Evolutionary conservation across 2,113 vertebrate species (phyloP), one percentile per base, ranked within the genome.

Genomic region (Eclectus roratus): DNA sequence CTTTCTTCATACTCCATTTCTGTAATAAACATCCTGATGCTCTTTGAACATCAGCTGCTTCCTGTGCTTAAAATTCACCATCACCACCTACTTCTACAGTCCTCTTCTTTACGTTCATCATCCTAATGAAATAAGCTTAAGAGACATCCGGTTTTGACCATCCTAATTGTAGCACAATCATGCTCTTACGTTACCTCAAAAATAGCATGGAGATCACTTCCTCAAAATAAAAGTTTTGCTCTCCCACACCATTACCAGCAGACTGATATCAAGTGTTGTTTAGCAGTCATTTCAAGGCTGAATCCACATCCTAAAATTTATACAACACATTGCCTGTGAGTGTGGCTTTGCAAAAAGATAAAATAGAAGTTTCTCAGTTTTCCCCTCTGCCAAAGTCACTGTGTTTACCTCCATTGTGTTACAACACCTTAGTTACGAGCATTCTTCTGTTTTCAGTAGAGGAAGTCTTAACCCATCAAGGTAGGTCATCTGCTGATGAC

Each of bases 1-100:
- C 9, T 28, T 90, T 93, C 87, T 61, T 91, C 8, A 0, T 71
- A 87, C 52, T 83, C 53, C 6, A 4, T 87, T 81, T 85, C 91
- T 80, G 9, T 61, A 86, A 91, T 79, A 94, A 91, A 90, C 63
- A 93, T 23, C 17, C 58, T n/a, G 29, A 77, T 68, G 23, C 11
- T 87, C 65, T 95, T 85, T 66, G 56, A 86, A 87, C 53, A 90
- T 77, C 82, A 94, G 80, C 77, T 96, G 52, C 47, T 91, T 94
- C 89, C 82, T 91, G 47, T 61, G 83, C 37, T 94, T 91, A 85
- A 89, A 89, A 94, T 87, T 91, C 89, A 93, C 65, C 41, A 81
- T 10, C 46, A 37, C 35, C 79, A 76, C 47, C 77, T 81, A 74
- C 64, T 93, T 81, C 49, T 52, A 52, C 53, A 82, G 53, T 56